Base-by-base conservation (phyloP, 2,797 vertebrate genomes). In the Acropternis orthonyx region DNA sequence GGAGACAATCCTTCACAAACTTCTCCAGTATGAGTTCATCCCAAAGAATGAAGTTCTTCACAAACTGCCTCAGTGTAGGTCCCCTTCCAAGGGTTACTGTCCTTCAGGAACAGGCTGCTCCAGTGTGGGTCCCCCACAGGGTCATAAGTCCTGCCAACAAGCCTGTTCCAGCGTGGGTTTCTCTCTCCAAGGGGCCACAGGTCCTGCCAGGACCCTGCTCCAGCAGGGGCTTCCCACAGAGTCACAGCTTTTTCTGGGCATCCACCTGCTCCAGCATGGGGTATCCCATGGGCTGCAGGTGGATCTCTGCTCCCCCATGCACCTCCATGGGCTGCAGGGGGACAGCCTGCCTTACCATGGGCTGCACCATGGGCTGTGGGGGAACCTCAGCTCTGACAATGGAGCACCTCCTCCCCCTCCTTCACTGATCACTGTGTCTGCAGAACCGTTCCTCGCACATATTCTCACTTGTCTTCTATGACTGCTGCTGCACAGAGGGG, bases 331-430 rank as follows among this genome's bases (percentile, higher is more conserved):
- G 34, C 46, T 74, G 54, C 68, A 80, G n/a, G 14, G 26, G 9
- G 4, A 8, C 68, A 66, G 61, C 61, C 63, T 73, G 14, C 36
- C 21, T 44, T 46, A 20, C 51, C 32, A 7, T 65, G 30, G 10
- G 17, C 56, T 76, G 39, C 26, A 24, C 27, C 27, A 43, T 0
- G 0, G 32, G 0, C 32, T 63, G 14, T 26, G 68, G 27, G 15
- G 34, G 10, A n/a, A 28, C 27, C 19, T 54, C 30, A 36, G 36
- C 32, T 49, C 21, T 32, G 17, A 27, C 17, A 23, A 6, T 56
- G 63, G 27, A 41, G 16, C 49, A 41, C 49, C 20, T 51, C 7
- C 8, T 68, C 26, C 18, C 13, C 18, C 27, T 17, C 20, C 32
- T 69, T 56, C 63, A 30, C 16, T 51, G 65, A 22, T 14, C 65